A percentile compares a stretch with the other conserved stretches of the same genome.
Conservation (phyloP, 2,113 vertebrate genomes). For the Albula glossodonta region DNA sequence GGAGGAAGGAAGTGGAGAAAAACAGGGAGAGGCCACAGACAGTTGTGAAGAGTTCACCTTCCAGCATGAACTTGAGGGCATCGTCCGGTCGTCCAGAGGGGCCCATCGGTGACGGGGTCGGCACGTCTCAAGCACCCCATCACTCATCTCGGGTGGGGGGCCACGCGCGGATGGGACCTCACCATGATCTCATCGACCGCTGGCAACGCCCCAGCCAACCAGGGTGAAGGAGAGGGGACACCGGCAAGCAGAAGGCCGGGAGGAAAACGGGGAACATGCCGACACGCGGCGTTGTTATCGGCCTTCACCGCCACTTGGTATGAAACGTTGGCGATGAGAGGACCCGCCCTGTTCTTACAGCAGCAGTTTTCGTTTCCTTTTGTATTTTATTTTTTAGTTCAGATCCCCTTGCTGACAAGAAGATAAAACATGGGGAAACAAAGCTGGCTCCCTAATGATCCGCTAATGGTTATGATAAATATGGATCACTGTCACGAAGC, state of each 20-base stretch:
- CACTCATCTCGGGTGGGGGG: neutral
- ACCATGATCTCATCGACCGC: neutral
- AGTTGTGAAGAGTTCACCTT: neutral
- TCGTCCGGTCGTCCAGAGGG: neutral
- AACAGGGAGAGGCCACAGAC: neutral
- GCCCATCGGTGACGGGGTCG: no score
- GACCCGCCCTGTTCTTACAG: constrained; percentile 46
- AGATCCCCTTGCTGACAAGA: constrained; percentile 46
- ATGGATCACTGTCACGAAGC: constrained; percentile 46
- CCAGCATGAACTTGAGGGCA: neutral
- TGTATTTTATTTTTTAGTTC: constrained; percentile 13
- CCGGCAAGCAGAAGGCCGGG: no score
- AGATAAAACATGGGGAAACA: constrained; percentile 50
- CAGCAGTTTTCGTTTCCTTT: constrained; percentile 62
- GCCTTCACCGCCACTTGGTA: neutral
- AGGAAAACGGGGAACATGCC: neutral
- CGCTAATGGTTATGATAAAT: constrained; percentile 61
- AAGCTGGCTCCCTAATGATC: constrained; percentile 55
- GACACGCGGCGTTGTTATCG: no score
- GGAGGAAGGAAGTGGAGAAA: neutral
- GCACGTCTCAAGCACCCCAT: neutral
- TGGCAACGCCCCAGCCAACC: neutral
- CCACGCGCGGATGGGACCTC: neutral
- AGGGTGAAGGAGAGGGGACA: neutral
- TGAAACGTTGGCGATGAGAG: neutral